Evolutionary conservation across 2,113 vertebrate species (phyloP).

Genomic region (Dasyprocta punctata): DNA sequence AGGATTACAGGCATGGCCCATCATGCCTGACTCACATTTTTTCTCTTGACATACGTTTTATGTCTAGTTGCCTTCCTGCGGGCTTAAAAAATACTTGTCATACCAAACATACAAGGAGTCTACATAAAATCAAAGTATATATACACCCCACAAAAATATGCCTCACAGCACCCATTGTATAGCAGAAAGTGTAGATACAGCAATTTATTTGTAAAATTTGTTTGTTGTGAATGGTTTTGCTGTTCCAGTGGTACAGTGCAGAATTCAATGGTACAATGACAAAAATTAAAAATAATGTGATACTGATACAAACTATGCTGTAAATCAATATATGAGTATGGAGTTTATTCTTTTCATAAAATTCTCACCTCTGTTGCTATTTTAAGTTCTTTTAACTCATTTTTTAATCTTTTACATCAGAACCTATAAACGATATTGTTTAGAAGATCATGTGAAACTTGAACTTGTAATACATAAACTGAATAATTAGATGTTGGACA

Average conservation of each 20-base stretch:
- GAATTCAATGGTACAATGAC: not conserved
- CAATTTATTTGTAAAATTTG: slow-evolving; percentile 27
- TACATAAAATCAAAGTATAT: slow-evolving; percentile 38
- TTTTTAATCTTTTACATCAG: slow-evolving; percentile 50
- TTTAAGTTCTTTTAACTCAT: slow-evolving; percentile 46
- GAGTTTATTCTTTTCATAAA: slow-evolving; percentile 9
- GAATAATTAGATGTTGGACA: not conserved
- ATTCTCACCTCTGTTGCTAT: slow-evolving; percentile 28
- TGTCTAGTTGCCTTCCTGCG: slow-evolving; percentile 28
- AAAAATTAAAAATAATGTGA: slow-evolving; percentile 56
- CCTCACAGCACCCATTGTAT: slow-evolving; percentile 11
- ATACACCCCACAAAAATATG: not conserved
- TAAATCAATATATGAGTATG: slow-evolving; percentile 40
- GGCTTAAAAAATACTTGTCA: not conserved
- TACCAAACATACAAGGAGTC: not conserved
- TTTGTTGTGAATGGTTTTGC: slow-evolving; percentile 33
- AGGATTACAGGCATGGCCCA: not conserved
- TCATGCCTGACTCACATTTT: not conserved
- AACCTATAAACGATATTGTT: slow-evolving; percentile 1
- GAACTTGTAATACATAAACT: not conserved
- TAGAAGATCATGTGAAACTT: slow-evolving; percentile 45
- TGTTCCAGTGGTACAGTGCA: not conserved
- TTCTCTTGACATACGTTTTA: slow-evolving; percentile 33
- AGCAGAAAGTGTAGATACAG: not conserved
- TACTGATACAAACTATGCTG: not conserved